Evolutionary conservation across 2,113 vertebrate genomes (phyloP).

Genomic region (Mixornis gularis): DNA sequence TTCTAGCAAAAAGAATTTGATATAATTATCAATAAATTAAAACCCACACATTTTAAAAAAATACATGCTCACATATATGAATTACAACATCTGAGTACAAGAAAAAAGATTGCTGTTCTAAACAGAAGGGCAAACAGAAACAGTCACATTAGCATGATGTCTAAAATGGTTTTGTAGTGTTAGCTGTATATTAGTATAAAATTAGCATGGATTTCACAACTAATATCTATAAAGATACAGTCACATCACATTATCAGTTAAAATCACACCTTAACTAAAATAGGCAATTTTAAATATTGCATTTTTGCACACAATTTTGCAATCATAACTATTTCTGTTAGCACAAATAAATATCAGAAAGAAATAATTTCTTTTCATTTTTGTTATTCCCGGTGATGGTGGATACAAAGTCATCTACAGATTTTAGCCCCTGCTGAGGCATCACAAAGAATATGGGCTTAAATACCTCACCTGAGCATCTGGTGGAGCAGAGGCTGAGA

Average conservation of each 20-base stretch:
- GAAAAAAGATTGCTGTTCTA: background rate
- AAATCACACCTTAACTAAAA: background rate
- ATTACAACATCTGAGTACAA: background rate
- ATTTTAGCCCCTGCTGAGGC: background rate
- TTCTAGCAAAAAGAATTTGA: background rate
- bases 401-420: background rate
- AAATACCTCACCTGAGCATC: background rate
- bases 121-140: background rate
- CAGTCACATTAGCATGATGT: background rate
- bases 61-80: background rate
- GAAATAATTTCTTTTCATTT: background rate
- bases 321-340: background rate
- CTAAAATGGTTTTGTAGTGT: background rate
- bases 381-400: background rate
- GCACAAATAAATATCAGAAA: background rate
- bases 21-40: background rate
- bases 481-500: background rate
- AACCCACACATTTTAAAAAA: background rate
- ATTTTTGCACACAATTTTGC: background rate
- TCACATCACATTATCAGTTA: background rate
- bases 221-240: background rate
- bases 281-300: background rate
- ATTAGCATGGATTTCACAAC: background rate
- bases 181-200: background rate
- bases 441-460: background rate